Evolutionary conservation across 2,113 vertebrate species (phyloP).

Genomic region (Syngnathus floridae): DNA sequence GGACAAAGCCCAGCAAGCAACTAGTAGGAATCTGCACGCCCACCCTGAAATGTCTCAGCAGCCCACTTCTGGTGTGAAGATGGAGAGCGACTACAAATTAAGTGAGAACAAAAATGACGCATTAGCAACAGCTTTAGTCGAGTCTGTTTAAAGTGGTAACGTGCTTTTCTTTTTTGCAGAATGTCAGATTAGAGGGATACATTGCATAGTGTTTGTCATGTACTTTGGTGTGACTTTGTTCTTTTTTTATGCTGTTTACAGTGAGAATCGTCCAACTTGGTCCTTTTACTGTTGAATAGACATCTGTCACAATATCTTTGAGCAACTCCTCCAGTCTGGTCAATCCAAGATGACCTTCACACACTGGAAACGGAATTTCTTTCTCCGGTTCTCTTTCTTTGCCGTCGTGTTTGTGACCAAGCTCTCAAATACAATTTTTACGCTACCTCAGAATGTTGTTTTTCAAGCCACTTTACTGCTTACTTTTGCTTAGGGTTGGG

Average conservation of each 20-base stretch:
- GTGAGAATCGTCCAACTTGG: slow-evolving; percentile 37
- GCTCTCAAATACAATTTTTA: slow-evolving; percentile 1
- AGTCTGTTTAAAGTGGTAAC: background rate
- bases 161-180: background rate
- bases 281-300: slow-evolving; percentile 28
- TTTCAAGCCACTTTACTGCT: background rate
- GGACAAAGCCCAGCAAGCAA: background rate
- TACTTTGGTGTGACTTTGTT: background rate
- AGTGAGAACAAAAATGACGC: slow-evolving; percentile 14
- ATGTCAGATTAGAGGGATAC: background rate
- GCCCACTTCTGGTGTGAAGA: slow-evolving; percentile 19
- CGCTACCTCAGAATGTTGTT: background rate
- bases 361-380: background rate
- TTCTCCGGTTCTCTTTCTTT: background rate
- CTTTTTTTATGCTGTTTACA: slow-evolving; percentile 22
- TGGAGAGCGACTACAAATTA: background rate
- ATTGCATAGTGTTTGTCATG: background rate
- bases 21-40: background rate
- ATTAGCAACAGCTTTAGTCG: too few species aligned
- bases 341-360: background rate
- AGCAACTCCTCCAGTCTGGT: background rate
- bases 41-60: slow-evolving; percentile 11
- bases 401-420: background rate
- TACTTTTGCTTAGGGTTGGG: slow-evolving; percentile 34
- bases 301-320: background rate